These are phyloP conservation scores for Varroa destructor DNA, from an alignment of 1,140 invertebrate genomes.

Conservation along the genomic window DNA sequence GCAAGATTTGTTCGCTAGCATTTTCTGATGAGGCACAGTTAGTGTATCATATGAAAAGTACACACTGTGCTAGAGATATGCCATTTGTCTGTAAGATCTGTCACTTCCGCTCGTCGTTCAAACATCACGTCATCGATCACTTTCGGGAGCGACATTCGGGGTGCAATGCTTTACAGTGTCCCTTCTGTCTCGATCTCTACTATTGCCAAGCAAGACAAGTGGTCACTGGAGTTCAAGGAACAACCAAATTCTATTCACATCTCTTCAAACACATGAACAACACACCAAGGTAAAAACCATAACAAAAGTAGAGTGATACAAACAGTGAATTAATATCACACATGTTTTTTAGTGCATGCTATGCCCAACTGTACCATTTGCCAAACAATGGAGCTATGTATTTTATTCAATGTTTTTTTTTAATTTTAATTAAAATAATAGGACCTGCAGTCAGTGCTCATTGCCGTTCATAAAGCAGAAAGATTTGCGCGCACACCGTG, in stretches of 20 bases:
- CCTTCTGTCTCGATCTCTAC: conserved; percentile 23
- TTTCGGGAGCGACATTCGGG: conserved; percentile 25
- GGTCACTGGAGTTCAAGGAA: conserved; percentile 18
- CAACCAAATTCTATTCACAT: conserved; percentile 25
- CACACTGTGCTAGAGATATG: conserved; percentile 23
- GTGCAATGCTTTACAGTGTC: conserved; percentile 16
- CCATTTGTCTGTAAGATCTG: conserved; percentile 24
- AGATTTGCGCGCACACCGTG: conserved; percentile 4
- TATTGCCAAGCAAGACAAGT: conserved; percentile 18
- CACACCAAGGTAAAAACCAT: background rate
- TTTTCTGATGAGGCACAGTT: conserved; percentile 11
- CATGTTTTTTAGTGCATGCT: too few relatives aligned
- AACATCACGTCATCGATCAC: conserved; percentile 16
- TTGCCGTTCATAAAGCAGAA: conserved; percentile 24
- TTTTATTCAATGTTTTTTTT: too few relatives aligned
- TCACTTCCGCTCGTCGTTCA: conserved; percentile 23
- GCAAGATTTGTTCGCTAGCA: conserved; percentile 19
- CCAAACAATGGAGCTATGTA: too few relatives aligned
- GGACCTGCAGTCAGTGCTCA: conserved; percentile 12
- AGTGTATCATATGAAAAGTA: conserved; percentile 18
- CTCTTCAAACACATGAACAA: conserved; percentile 28
- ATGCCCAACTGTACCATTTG: too few relatives aligned
- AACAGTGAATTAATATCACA: too few relatives aligned
- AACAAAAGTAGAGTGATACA: too few relatives aligned
- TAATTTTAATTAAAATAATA: too few relatives aligned